These are phyloP conservation scores for Sylvia borin DNA, from an alignment of 2,797 vertebrate genomes.

Conservation along the genomic window DNA sequence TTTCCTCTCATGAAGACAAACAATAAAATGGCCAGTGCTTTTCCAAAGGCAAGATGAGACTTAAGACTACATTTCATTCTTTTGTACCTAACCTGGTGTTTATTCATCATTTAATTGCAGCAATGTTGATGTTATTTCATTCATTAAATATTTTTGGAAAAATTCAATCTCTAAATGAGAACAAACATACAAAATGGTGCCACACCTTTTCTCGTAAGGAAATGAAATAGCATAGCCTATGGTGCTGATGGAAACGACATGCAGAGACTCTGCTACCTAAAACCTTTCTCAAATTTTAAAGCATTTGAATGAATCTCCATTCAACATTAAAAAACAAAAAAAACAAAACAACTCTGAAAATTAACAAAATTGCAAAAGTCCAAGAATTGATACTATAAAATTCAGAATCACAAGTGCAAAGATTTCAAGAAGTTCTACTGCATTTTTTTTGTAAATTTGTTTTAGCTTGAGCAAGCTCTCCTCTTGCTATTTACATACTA, in stretches of 20 bases:
- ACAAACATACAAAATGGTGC: not conserved
- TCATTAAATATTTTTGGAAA: not conserved
- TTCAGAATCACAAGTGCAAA: not conserved
- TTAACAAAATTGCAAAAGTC: not conserved
- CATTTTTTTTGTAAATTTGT: not conserved
- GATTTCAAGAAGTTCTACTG: not conserved
- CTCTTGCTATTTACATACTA: not conserved
- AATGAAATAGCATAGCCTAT: not conserved
- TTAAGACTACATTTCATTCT: not conserved
- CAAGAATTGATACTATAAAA: not conserved
- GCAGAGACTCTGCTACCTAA: not conserved
- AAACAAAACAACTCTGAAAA: not conserved
- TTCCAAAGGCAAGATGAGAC: not conserved
- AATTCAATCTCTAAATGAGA: not conserved
- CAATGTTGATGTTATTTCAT: not conserved
- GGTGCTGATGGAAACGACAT: not conserved
- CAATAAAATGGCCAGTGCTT: not conserved
- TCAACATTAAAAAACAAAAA: not conserved
- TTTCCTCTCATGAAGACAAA: not conserved
- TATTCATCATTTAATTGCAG: not conserved
- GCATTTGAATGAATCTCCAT: not conserved
- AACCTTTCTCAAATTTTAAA: not conserved
- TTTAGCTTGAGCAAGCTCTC: not conserved
- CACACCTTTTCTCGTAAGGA: not conserved
- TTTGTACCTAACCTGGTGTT: not conserved